These are phyloP conservation scores for Acanthopleura granulata DNA, from an alignment of 2,888 invertebrate species.

Conservation along the genomic window DNA sequence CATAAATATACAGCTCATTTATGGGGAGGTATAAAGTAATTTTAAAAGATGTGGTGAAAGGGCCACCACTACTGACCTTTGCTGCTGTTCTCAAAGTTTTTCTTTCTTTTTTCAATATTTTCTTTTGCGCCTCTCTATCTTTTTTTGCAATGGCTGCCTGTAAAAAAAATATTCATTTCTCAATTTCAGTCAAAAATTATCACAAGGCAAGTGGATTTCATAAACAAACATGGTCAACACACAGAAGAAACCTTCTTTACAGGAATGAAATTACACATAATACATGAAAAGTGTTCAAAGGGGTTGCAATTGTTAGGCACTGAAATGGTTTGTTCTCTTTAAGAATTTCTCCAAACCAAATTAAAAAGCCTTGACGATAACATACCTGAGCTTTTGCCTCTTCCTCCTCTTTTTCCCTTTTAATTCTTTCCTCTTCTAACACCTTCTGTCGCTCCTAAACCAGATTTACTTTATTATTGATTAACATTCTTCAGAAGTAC, in stretches of 20 bases:
- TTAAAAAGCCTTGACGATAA: background rate
- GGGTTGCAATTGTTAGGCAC: too few relatives aligned
- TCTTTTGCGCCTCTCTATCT: slow-evolving; percentile 88
- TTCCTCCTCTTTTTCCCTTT: slow-evolving; percentile 79
- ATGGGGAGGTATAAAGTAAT: too few relatives aligned
- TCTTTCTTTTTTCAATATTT: slow-evolving; percentile 87
- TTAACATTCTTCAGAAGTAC: too few relatives aligned
- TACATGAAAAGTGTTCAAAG: too few relatives aligned
- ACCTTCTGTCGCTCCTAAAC: slow-evolving; percentile 73
- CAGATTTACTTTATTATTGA: background rate
- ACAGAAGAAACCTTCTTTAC: too few relatives aligned
- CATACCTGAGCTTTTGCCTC: slow-evolving; percentile 70
- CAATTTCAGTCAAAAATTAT: too few relatives aligned
- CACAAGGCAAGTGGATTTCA: too few relatives aligned
- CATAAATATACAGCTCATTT: too few relatives aligned
- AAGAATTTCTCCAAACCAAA: background rate
- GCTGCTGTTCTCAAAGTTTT: slow-evolving; percentile 73
- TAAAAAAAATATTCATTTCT: background rate
- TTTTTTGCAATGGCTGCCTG: slow-evolving; percentile 85
- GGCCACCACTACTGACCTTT: slow-evolving; percentile 43
- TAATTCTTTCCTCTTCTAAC: slow-evolving; percentile 64
- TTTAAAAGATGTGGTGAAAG: too few relatives aligned
- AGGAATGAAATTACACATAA: too few relatives aligned
- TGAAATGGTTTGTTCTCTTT: too few relatives aligned
- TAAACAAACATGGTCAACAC: too few relatives aligned